These are phyloP conservation scores for Alfaro cultratus DNA, from an alignment of 2,797 vertebrate species.

Conservation along the genomic window DNA sequence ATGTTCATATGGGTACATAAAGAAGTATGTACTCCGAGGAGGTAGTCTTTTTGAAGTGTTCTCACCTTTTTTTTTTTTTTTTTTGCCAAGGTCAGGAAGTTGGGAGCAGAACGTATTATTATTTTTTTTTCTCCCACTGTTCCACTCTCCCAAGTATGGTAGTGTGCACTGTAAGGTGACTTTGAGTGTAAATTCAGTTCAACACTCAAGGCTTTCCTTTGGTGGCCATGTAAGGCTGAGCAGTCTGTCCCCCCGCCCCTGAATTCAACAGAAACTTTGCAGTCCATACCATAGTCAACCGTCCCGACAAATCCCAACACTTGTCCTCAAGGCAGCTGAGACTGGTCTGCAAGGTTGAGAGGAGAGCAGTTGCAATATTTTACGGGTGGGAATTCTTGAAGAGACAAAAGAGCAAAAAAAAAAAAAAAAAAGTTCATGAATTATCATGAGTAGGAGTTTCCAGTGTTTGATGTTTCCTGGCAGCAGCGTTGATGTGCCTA, in stretches of 20 bases:
- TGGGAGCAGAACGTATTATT: constrained; percentile 56
- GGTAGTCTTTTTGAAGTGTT: constrained; percentile 78
- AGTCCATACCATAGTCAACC: constrained; percentile 76
- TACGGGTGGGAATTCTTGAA: constrained; percentile 33
- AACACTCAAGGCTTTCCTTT: constrained; percentile 77
- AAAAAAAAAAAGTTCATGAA: constrained; percentile 40
- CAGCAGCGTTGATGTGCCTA: constrained; percentile 66
- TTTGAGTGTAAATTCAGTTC: constrained; percentile 83
- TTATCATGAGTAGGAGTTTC: constrained; percentile 51
- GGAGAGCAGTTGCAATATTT: constrained; percentile 41
- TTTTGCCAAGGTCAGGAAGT: constrained; percentile 75
- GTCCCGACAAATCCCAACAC: constrained; percentile 77
- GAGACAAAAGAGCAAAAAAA: constrained; percentile 25
- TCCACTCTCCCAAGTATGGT: constrained; percentile 77
- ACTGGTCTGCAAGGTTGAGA: constrained; percentile 62
- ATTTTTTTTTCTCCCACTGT: constrained; percentile 41
- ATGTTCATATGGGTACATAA: constrained; percentile 99
- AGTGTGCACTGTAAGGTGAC: constrained; percentile 81
- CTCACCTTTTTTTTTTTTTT: constrained; percentile 77
- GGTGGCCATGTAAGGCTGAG: constrained; percentile 80
- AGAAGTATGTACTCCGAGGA: constrained; percentile 99
- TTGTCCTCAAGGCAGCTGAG: constrained; percentile 77
- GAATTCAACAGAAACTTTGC: constrained; percentile 72
- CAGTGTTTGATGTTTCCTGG: constrained; percentile 65
- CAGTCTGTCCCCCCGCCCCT: constrained; percentile 67